phyloP scores from a whole-genome alignment of 2,113 vertebrate genomes.

The Turdus rufiventris region DNA sequence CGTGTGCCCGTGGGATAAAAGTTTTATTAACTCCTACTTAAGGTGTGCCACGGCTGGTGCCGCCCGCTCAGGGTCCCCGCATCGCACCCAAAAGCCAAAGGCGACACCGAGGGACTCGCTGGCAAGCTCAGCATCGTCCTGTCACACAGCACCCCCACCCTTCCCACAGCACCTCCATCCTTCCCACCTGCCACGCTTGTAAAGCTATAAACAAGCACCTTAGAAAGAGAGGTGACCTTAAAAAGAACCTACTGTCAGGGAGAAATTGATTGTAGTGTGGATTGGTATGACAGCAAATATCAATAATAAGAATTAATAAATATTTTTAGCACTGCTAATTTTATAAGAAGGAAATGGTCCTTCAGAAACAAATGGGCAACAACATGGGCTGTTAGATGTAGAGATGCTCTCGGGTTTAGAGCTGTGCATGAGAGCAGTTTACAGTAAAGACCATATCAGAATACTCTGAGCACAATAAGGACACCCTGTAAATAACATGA shows the following conservation, averaged over 20 bases:
- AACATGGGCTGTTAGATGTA: not conserved
- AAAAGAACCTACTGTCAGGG: not conserved
- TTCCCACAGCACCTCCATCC: not conserved
- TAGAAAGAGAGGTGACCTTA: no score
- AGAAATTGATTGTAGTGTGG: not conserved
- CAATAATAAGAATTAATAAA: no score
- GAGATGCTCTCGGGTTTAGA: not conserved
- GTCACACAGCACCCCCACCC: not conserved
- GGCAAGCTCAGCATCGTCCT: not conserved
- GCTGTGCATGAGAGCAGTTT: not conserved
- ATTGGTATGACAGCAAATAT: not conserved
- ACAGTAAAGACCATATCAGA: not conserved
- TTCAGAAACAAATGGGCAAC: not conserved
- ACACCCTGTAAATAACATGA: not conserved
- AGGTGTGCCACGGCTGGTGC: no score
- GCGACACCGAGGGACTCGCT: accelerated
- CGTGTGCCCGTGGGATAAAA: not conserved
- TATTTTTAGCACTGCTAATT: not conserved
- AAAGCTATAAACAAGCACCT: not conserved
- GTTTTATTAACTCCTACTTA: no score
- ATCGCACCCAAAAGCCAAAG: not conserved
- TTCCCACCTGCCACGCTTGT: accelerated
- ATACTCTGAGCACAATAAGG: not conserved
- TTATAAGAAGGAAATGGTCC: not conserved
- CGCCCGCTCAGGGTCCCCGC: not conserved